Evolutionary conservation across 64 coral and sea anemone genomes (phyloP).

Genomic region (Hydrozoanthus tunicans): DNA sequence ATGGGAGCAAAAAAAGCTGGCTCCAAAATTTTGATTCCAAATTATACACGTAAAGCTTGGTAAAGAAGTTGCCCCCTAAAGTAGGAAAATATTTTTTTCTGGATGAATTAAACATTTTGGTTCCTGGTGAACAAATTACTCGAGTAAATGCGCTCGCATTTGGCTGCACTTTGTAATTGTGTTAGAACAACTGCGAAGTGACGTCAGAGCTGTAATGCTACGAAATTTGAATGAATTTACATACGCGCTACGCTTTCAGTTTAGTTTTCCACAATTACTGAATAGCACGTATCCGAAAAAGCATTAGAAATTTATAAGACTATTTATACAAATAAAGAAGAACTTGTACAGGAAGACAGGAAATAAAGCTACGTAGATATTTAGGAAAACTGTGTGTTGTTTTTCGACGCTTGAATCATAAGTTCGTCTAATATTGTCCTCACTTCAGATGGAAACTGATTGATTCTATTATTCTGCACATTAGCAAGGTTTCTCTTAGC

Average conservation of each 20-base stretch:
- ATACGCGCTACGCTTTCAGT: conserved; percentile 25
- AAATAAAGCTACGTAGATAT: conserved; percentile 41
- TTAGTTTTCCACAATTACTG: not conserved
- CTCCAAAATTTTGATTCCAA: conserved; percentile 12
- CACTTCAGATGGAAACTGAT: too few relatives aligned
- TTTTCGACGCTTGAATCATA: not conserved
- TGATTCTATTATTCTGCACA: too few relatives aligned
- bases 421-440: too few relatives aligned
- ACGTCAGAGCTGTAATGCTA: conserved; percentile 28
- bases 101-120: not conserved
- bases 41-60: not conserved
- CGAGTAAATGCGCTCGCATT: not conserved
- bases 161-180: not conserved
- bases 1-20: not conserved
- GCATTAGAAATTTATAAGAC: conserved; percentile 30
- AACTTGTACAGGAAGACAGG: conserved; percentile 22
- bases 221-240: conserved; percentile 48
- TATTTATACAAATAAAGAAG: conserved; percentile 54
- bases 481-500: too few relatives aligned
- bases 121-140: conserved; percentile 37
- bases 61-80: not conserved
- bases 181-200: conserved; percentile 33
- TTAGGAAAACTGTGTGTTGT: not conserved
- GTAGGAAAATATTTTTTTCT: conserved; percentile 7
- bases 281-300: conserved; percentile 15